Evolutionary conservation across 2,113 vertebrate species (phyloP), one percentile per base, ranked within the genome.

Genomic region (Paratilapia polleni): DNA sequence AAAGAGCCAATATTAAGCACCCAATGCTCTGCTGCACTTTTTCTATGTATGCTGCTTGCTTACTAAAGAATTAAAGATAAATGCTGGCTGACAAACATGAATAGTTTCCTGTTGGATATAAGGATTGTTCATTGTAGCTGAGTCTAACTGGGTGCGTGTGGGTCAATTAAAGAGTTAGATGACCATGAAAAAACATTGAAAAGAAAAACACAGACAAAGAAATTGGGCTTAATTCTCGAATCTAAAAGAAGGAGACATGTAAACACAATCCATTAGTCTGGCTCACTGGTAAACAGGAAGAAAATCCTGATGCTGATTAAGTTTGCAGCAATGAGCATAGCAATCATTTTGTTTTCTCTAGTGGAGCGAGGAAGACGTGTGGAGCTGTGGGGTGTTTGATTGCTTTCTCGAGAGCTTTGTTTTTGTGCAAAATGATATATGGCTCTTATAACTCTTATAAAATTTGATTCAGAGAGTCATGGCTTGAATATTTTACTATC

Each of bases 211-310:
- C 3, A 59, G 14, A 77, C 19, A 73, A 73, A 73, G 22, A 62
- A 77, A 83, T 68, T 78, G 38, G 31, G 31, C 20, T 81, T 79
- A n/a, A 28, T 57, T 54, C 58, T 34, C 13, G 1, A 41, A 36
- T 76, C 15, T 54, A 59, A 78, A 63, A 74, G 74, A 36, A 38
- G n/a, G 22, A 79, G 31, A 68, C 56, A 17, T 87, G 74, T 56
- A 49, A 52, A 74, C 74, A 58, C n/a, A n/a, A 70, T 79, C 31
- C 6, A 59, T 84, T 81, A 13, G 17, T 75, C 77, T 78, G 76
- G 14, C 56, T 87, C 38, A 22, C 14, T 61, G 26, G 63, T 56
- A 24, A 54, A 91, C 2, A 38, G 24, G 6, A 70, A 58, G 15
- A 58, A 78, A 76, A 80, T 28, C 47, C 36, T 43, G 64, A 86